Percentiles rank a stretch among this genome's conserved stretches.
Conservation (phyloP, 92 coral and sea anemone species). For the Zoanthus solanderi region DNA sequence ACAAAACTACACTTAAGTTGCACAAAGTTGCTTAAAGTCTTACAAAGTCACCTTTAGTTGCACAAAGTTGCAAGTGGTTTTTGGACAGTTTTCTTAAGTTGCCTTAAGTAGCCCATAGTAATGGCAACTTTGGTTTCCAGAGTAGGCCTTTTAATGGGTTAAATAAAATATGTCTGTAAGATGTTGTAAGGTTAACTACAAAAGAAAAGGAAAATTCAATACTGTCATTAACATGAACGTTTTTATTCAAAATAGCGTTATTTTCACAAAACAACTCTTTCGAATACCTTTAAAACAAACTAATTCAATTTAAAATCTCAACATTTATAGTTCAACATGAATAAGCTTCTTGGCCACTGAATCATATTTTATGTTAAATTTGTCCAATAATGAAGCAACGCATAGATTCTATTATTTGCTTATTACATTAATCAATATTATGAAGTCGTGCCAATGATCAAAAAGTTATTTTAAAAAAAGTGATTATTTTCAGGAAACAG, state of each 20-base stretch:
- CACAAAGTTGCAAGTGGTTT: neutral
- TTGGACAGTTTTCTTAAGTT: neutral
- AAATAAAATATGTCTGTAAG: slow-evolving; percentile 17
- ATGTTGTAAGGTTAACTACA: neutral
- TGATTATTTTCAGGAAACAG: slow-evolving; percentile 37
- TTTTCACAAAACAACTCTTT: slow-evolving; percentile 37
- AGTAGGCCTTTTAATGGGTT: slow-evolving; percentile 27
- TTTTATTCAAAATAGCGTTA: slow-evolving; percentile 31
- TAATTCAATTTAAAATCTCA: slow-evolving; percentile 15
- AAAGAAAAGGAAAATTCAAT: neutral
- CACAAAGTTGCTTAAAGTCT: slow-evolving; percentile 7
- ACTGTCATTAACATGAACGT: slow-evolving; percentile 13
- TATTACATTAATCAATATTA: slow-evolving; percentile 48
- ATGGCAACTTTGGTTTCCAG: slow-evolving; percentile 12
- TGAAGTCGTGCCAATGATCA: slow-evolving; percentile 49
- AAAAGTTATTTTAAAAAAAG: neutral
- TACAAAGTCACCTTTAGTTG: neutral
- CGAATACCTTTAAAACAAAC: slow-evolving; percentile 40
- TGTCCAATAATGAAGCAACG: slow-evolving; percentile 35
- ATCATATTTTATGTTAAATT: slow-evolving; percentile 47
- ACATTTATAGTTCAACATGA: slow-evolving; percentile 37
- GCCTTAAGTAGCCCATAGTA: neutral
- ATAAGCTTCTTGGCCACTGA: slow-evolving; percentile 42
- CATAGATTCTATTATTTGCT: slow-evolving; percentile 35
- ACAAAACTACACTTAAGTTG: slow-evolving; percentile 12